Percentiles rank a stretch among this genome's conserved stretches.
phyloP scores from a whole-genome alignment of 1,140 invertebrate genomes.

The Nomia melanderi region DNA sequence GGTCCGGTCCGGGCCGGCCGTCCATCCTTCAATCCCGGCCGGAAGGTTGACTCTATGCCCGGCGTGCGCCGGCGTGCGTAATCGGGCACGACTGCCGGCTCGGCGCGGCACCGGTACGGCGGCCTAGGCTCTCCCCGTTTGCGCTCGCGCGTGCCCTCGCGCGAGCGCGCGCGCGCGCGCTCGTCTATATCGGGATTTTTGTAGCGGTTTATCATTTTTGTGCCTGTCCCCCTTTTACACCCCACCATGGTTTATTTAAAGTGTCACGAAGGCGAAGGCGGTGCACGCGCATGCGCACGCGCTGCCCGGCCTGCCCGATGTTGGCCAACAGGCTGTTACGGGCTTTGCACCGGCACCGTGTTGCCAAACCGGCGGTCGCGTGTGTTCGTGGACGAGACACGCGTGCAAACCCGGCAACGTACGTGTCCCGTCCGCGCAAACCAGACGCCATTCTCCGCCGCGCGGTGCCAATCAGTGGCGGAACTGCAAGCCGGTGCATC shows the following conservation, averaged over 20 bases:
- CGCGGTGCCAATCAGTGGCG: slow-evolving; percentile 59
- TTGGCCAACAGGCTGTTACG: slow-evolving; percentile 66
- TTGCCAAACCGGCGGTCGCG: slow-evolving; percentile 55
- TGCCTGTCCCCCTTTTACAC: slow-evolving; percentile 51
- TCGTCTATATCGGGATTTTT: slow-evolving; percentile 62
- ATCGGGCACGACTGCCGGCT: slow-evolving; percentile 27
- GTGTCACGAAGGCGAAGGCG: slow-evolving; percentile 63
- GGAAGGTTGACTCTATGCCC: slow-evolving; percentile 30
- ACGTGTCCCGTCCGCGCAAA: too few species aligned
- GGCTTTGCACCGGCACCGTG: slow-evolving; percentile 59
- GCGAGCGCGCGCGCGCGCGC: slow-evolving; percentile 10
- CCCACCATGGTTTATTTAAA: slow-evolving; percentile 63
- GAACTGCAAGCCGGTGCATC: slow-evolving; percentile 61
- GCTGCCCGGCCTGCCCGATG: slow-evolving; percentile 46
- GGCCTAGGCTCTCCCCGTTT: background rate
- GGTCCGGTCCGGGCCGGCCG: background rate
- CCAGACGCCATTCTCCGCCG: slow-evolving; percentile 53
- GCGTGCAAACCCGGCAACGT: too few species aligned
- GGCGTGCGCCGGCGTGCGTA: slow-evolving; percentile 33
- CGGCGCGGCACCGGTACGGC: background rate
- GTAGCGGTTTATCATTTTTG: slow-evolving; percentile 64
- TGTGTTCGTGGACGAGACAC: slow-evolving; percentile 4
- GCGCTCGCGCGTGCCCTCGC: background rate
- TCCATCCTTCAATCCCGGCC: slow-evolving; percentile 22
- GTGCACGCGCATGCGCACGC: slow-evolving; percentile 55